Evolutionary conservation across 2,888 invertebrate species (phyloP), one percentile per base, ranked within the genome.

Genomic region (Epinotia bilunana): DNA sequence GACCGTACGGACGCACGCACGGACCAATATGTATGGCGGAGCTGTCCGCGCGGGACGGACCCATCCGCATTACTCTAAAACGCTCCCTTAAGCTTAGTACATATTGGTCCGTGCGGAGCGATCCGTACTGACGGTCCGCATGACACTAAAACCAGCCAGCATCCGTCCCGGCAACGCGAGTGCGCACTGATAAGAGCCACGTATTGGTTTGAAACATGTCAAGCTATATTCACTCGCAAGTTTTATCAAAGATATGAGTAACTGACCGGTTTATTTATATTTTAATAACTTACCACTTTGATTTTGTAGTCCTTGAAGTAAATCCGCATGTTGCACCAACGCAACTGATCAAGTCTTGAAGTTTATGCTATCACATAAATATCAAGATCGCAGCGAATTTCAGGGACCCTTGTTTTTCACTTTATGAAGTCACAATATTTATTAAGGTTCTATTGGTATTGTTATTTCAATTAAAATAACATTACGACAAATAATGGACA

Each of bases 261-360:
- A 0, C 23, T 28, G 3, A 28, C 23, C 23, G 3, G 1, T 28
- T 28, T 28, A 28, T 28, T 2, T 1, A 12, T 11, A 12, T 23
- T 58, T 16, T 49, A 28, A 58, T 18, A 49, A 90, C 93, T 93
- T 78, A 94, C 93, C 93, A 88, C 82, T 85, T 90, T 90, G 64
- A 87, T 81, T 79, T 89, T 91, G 80, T 89, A 89, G 78, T 93
- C 93, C 86, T 92, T 93, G 86, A 93, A 93, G 83, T 94, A 93
- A 78, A 94, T 89, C 83, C 92, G 87, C 93, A 94, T 93, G 72
- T 84, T 91, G 84, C 77, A 76, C 74, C 74, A 75, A 79, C 73
- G 78, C 78, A 80, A 77, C 72, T 77, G 53, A 77, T 81, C 67
- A 78, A 83, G 90, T 93, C 93, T 85, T 87, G 86, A 88, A 87